Evolutionary conservation across 2,113 vertebrate genomes (phyloP), one percentile per base, ranked within the genome.

Genomic region (Microcebus griseorufus): DNA sequence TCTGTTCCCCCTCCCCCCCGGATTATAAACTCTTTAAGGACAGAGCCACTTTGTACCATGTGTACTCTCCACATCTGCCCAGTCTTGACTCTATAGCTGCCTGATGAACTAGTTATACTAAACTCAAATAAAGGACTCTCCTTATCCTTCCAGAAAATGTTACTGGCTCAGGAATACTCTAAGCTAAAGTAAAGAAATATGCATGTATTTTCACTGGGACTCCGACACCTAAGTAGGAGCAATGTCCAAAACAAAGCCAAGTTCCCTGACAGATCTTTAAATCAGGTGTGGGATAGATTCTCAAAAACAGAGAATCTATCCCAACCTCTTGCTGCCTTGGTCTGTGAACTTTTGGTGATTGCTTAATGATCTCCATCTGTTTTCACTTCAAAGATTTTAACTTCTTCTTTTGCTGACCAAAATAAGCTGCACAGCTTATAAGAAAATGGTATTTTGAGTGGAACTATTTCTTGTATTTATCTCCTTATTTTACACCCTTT

Each of bases 281-380:
- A 96, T 92, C 89, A 93, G 95, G 51, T 16, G 25, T 29, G 27
- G 25, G 27, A 64, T 29, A 12, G 62, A 64, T 45, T 95, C 88
- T 96, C 76, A 53, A 53, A 53, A 53, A 53, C 51, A 53, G 29
- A 88, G 83, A 92, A 60, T 90, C 72, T 64, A 2, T 37, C 84
- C 70, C 73, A 37, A 39, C 23, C 34, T 86, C 94, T 96, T 62
- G 32, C 22, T 78, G n/a, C 89, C 32, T 69, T 76, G 60, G 69
- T 88, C 88, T 48, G 27, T 37, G 78, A 89, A 80, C 64, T 53
- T 60, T 83, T 82, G 42, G 64, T 83, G 95, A 93, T 25, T 79
- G n/a, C 34, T 87, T 97, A 79, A 94, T 90, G 32, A 42, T 86
- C 42, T 83, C 55, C 96, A 86, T 90, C 86, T 97, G 95, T 82